Base-by-base conservation (phyloP, 2,797 vertebrate species). In the Crax fasciolata region DNA sequence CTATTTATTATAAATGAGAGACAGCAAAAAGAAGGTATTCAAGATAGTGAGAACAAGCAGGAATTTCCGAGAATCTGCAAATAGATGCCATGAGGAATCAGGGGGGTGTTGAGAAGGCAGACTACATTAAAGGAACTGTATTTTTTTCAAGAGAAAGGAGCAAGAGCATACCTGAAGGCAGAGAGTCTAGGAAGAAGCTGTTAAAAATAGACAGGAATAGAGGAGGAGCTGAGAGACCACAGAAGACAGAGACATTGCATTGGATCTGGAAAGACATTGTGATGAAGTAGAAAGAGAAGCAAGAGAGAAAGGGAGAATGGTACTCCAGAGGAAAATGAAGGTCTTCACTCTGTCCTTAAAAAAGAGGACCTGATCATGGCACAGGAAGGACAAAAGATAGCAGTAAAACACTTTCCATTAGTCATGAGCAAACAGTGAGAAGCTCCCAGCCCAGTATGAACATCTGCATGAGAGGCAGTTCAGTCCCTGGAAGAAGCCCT, bases 401-500 rank as follows among this genome's bases (percentile, higher is more conserved):
- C 41, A 83, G 65, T 82, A 89, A 87, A 79, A 1, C 7, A 74
- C n/a, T n/a, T 70, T 93, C 73, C 59, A 35, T 49, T 82, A 85
- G 68, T 74, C 57, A 72, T 46, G 78, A 95, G 54, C 28, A 87
- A 87, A 65, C 67, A 46, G 57, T 83, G 87, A 84, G 57, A 89
- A 90, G 63, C 78, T 96, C 86, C 66, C 88, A 91, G 52, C 39
- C 70, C 72, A 68, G 44, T 65, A 58, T 68, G 78, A 95, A 74
- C 84, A 91, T 92, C 90, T 90, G 86, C 71, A 85, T 65, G 65
- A 71, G 57, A 89, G 49, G 35, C 75, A 77, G 78, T 43, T 93
- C 68, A 61, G 52, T 19, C 86, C 84, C 70, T 79, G 70, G 43
- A 87, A 95, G 73, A 95, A 96, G 94, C 67, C 91, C 76, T 91